These are phyloP conservation scores for Limanda limanda DNA, from an alignment of 2,113 vertebrate species.

Conservation along the genomic window DNA sequence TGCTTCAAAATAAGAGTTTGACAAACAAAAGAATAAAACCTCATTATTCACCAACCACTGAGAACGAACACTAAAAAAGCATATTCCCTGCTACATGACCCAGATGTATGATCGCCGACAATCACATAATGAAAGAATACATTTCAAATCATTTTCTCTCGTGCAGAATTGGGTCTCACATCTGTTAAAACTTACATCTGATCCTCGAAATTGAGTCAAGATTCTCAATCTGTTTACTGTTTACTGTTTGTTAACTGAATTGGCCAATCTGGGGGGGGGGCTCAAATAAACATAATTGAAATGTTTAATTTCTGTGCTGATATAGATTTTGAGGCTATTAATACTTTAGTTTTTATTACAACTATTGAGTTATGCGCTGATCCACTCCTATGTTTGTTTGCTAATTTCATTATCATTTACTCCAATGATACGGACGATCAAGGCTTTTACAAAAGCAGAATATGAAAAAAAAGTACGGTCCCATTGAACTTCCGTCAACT, in stretches of 20 bases:
- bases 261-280: too few species aligned
- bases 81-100: conserved; percentile 30
- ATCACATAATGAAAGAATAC: conserved; percentile 26
- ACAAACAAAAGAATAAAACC: background rate
- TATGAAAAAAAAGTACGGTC: background rate
- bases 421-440: background rate
- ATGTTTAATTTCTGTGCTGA: too few species aligned
- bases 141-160: conserved; percentile 24
- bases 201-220: background rate
- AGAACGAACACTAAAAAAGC: conserved; percentile 25
- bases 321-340: too few species aligned
- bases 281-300: too few species aligned
- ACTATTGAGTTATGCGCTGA: background rate
- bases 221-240: too few species aligned
- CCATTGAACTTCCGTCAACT: background rate
- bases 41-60: conserved; percentile 2
- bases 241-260: too few species aligned
- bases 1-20: conserved; percentile 32
- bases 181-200: too few species aligned
- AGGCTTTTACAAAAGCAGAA: conserved; percentile 20
- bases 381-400: background rate
- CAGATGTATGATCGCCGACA: conserved; percentile 18
- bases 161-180: background rate
- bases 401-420: conserved; percentile 13
- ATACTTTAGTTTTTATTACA: too few species aligned